phyloP scores from a whole-genome alignment of 1,140 invertebrate species.

The Chionoecetes opilio region DNA sequence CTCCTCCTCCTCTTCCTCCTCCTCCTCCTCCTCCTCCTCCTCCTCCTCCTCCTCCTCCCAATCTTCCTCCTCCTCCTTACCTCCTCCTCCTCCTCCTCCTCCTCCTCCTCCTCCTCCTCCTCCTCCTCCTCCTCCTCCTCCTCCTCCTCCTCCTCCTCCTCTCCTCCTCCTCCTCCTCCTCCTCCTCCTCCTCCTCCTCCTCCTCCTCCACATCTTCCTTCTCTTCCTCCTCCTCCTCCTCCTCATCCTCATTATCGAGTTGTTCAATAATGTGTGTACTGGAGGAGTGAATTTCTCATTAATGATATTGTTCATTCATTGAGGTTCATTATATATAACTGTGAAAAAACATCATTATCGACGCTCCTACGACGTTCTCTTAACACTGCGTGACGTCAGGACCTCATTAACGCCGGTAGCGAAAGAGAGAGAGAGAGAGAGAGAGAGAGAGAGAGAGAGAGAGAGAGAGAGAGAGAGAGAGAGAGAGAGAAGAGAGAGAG shows the following conservation, averaged over 20 bases:
- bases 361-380: neutral
- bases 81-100: neutral
- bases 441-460: conserved; percentile 24
- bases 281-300: neutral
- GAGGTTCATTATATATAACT: conserved; percentile 15
- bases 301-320: neutral
- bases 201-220: too few relatives aligned
- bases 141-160: neutral
- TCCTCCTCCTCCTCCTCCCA: too few relatives aligned
- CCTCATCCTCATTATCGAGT: neutral
- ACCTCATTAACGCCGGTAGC: neutral
- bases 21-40: too few relatives aligned
- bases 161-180: neutral
- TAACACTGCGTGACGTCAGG: neutral
- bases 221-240: neutral
- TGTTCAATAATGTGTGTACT: neutral
- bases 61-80: too few relatives aligned
- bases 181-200: neutral
- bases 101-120: too few relatives aligned
- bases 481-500: neutral
- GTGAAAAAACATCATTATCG: neutral
- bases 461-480: conserved; percentile 13
- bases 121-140: neutral
- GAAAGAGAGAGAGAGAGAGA: conserved; percentile 17
- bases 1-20: neutral